A percentile compares a stretch with the other conserved stretches of the same genome.
Evolutionary conservation across 2,888 invertebrate species (phyloP).

Genomic region (Masnerella sp.): DNA sequence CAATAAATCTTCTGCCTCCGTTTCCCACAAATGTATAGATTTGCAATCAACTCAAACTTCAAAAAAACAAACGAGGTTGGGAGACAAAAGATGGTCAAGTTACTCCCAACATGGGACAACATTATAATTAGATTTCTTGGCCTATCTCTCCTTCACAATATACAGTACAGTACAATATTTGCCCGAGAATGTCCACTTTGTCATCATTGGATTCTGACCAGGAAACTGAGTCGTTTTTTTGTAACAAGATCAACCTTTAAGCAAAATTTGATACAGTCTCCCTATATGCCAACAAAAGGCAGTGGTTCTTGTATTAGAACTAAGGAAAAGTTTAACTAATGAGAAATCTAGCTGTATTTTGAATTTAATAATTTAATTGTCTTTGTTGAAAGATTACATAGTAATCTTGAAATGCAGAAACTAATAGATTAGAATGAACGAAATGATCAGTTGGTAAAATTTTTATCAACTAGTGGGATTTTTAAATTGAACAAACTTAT

Average conservation of each 20-base stretch:
- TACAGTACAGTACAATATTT: slow-evolving; percentile 9
- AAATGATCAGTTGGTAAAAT: no score
- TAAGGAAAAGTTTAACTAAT: no score
- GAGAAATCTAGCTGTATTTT: no score
- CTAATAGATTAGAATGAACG: no score
- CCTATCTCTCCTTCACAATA: slow-evolving; percentile 13
- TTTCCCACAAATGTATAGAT: background rate
- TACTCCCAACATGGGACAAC: slow-evolving; percentile 8
- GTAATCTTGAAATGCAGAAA: no score
- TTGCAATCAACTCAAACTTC: background rate
- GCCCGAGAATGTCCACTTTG: background rate
- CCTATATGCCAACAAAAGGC: slow-evolving; percentile 4
- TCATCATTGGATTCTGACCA: background rate
- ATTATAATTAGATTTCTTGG: slow-evolving; percentile 6
- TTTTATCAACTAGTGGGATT: no score
- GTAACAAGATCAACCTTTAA: slow-evolving; percentile 12
- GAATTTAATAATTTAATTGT: no score
- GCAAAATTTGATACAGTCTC: slow-evolving; percentile 8
- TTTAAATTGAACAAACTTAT: no score
- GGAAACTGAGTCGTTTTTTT: slow-evolving; percentile 1
- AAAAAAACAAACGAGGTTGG: background rate
- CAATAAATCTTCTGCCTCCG: slow-evolving; percentile 5
- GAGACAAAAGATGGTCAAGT: background rate
- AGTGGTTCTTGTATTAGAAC: no score
- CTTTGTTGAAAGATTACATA: no score